Conservation (phyloP, 2,797 vertebrate genomes). For the Argyrosomus regius region DNA sequence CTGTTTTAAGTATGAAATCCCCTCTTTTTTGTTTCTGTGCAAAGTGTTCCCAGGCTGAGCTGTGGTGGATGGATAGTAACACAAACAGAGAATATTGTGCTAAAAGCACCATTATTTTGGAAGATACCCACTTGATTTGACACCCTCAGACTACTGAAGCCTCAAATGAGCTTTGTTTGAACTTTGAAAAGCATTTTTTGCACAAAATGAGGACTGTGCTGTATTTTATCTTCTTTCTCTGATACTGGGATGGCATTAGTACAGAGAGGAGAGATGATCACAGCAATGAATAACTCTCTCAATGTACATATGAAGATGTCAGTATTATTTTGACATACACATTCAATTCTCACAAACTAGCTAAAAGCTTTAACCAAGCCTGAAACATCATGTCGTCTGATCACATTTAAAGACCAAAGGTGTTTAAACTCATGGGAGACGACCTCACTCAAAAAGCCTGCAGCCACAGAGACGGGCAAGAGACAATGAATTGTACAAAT, state of each 20-base stretch:
- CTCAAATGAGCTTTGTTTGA: slow-evolving; percentile 9
- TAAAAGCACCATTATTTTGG: neutral
- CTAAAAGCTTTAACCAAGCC: neutral
- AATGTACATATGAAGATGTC: neutral
- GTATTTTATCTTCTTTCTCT: neutral
- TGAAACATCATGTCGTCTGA: neutral
- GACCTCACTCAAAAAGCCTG: neutral
- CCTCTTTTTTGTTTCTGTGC: neutral
- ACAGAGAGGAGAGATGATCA: too few relatives aligned
- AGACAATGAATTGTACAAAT: neutral
- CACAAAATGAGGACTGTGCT: neutral
- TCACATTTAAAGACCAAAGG: slow-evolving; percentile 8
- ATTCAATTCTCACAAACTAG: neutral
- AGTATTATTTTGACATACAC: neutral
- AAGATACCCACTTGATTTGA: neutral
- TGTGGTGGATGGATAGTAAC: neutral
- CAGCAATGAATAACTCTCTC: neutral
- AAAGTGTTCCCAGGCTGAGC: neutral
- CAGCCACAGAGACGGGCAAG: neutral
- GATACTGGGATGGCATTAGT: neutral
- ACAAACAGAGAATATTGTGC: neutral
- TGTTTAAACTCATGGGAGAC: neutral
- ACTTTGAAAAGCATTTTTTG: slow-evolving; percentile 14
- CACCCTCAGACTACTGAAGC: neutral
- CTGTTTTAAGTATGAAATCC: neutral